Base-by-base conservation (phyloP, 35 echinoderm and acorn worm species). In the Heliocidaris tuberculata region DNA sequence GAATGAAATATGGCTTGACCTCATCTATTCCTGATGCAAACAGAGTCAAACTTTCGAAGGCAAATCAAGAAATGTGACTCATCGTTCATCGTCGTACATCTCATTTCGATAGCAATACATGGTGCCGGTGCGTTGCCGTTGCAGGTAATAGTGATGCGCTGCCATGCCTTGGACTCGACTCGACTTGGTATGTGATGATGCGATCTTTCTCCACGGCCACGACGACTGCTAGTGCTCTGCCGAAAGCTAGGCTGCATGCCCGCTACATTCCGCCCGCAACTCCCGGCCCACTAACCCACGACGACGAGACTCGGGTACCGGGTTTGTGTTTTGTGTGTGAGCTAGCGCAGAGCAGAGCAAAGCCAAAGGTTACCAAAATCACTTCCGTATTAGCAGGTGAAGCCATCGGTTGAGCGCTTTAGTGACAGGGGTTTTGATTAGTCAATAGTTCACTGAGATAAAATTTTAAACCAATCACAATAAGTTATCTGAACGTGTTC, bases 361-460 rank as follows among this genome's bases (percentile, higher is more conserved):
- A 70, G 60, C 54, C 54, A 59, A n/a, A n/a, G n/a, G 19, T 70
- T 70, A 21, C 24, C 15, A 35, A 32, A 88, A 88, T 88, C 86
- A 32, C 86, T 88, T 88, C 86, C 86, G 86, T 88, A 88, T 88
- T 88, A 32, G 31, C 86, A 31, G 47, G 30, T 32, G 9, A 32
- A 7, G 29, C 30, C 47, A 30, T 9, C 47, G 86, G 47, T 13
- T 24, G 86, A 32, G 86, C 16, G 86, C 15, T 32, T 88, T 88
- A 15, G 1, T 88, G 31, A 35, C 86, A 35, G 86, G 15, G 47
- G 13, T 32, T 88, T 35, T 88, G 86, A 88, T 88, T 88, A 48
- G 86, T 35, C 86, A 35, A 32, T 21, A 88, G 86, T 88, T 35
- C 31, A 13, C 10, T 13, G 9, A 88, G 31, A 4, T 7, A 7